These are phyloP conservation scores for Archocentrus centrarchus DNA, from an alignment of 2,113 vertebrate species.

Conservation along the genomic window DNA sequence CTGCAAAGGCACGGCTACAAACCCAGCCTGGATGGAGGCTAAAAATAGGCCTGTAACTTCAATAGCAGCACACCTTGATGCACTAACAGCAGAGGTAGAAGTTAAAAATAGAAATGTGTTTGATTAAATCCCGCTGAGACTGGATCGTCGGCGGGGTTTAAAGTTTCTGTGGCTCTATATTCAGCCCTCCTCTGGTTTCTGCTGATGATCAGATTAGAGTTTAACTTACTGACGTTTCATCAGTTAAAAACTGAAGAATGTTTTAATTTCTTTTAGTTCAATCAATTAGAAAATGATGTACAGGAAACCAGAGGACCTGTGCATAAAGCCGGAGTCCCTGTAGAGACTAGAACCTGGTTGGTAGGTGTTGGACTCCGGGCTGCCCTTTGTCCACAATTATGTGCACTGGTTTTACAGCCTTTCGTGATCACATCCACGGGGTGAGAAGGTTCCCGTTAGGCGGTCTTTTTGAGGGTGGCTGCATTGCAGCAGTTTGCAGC, in stretches of 20 bases:
- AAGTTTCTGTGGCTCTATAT: constrained; percentile 11
- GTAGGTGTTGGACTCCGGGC: neutral
- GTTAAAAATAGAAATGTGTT: constrained; percentile 44
- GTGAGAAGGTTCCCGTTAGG: neutral
- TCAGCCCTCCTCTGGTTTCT: too few species aligned
- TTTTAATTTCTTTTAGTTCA: too few species aligned
- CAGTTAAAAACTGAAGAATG: too few species aligned
- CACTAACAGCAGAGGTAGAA: neutral
- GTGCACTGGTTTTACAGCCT: neutral
- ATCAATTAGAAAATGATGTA: too few species aligned
- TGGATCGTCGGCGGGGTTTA: neutral
- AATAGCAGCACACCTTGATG: neutral
- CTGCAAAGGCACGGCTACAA: constrained; percentile 13
- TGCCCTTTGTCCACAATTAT: neutral
- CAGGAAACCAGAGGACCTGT: too few species aligned
- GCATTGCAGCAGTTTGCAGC: neutral
- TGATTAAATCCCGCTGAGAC: constrained; percentile 2
- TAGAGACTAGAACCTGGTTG: neutral
- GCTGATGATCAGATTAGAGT: too few species aligned
- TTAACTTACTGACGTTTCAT: too few species aligned
- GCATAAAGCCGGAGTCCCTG: too few species aligned
- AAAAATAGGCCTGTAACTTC: constrained; percentile 36
- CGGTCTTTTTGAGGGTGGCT: neutral
- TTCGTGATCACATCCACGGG: neutral
- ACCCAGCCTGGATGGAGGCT: constrained; percentile 20